A percentile compares a stretch with the other conserved stretches of the same genome.
phyloP scores from a whole-genome alignment of 92 coral and sea anemone genomes.

The Muricea muricata region DNA sequence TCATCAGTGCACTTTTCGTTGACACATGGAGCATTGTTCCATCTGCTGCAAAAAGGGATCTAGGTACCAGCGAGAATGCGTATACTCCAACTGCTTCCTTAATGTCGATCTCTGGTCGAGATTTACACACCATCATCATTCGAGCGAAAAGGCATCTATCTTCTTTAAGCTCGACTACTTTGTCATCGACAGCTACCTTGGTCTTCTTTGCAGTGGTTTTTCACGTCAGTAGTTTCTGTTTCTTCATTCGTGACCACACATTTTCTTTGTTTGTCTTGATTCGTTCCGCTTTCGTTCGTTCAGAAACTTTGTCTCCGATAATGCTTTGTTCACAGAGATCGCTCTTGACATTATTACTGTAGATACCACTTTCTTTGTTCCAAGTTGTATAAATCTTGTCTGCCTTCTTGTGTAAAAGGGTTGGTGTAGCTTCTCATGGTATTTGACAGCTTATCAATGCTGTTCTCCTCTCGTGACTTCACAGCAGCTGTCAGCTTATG shows the following conservation, averaged over 20 bases:
- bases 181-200: slow-evolving; percentile 21
- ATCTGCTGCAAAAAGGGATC: neutral
- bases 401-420: too few species aligned
- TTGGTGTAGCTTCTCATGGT: too few species aligned
- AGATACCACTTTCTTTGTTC: too few species aligned
- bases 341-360: too few species aligned
- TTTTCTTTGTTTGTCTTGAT: too few species aligned
- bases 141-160: slow-evolving; percentile 30
- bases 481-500: too few species aligned
- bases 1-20: slow-evolving; percentile 62
- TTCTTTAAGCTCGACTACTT: slow-evolving; percentile 24
- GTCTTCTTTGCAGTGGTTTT: neutral
- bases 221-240: slow-evolving; percentile 24
- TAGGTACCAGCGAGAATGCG: slow-evolving; percentile 6
- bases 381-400: too few species aligned
- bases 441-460: too few species aligned
- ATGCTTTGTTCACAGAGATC: too few species aligned
- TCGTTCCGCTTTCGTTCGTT: slow-evolving; percentile 17
- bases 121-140: neutral
- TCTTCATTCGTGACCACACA: slow-evolving; percentile 41
- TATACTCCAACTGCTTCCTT: slow-evolving; percentile 19
- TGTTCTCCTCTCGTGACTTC: too few species aligned
- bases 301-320: slow-evolving; percentile 26
- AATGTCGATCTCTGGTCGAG: neutral
- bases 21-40: slow-evolving; percentile 63